phyloP scores from a whole-genome alignment of 2,797 vertebrate genomes.

The Platyrinchus mystaceus region DNA sequence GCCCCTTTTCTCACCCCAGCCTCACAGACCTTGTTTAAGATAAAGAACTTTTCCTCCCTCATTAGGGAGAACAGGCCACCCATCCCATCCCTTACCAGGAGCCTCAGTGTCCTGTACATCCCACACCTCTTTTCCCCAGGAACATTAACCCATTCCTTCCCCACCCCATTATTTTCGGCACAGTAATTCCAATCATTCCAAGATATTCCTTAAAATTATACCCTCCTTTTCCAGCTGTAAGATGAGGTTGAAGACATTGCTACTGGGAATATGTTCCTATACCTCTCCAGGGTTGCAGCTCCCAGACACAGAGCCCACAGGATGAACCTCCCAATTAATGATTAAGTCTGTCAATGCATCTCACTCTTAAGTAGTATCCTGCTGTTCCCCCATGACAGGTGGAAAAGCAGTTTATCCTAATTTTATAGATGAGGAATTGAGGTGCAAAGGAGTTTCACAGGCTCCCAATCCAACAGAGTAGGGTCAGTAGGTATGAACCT shows the following conservation, averaged over 20 bases:
- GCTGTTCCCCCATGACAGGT: not conserved
- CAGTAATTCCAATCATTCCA: not conserved
- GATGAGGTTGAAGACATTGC: not conserved
- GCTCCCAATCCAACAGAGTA: not conserved
- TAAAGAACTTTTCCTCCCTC: not conserved
- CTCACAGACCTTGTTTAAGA: not conserved
- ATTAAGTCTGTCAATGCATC: not conserved
- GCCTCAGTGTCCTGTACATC: not conserved
- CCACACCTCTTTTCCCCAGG: not conserved
- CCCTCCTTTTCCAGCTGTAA: not conserved
- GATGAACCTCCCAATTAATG: not conserved
- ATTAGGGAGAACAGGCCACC: not conserved
- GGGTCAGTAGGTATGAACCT: not conserved
- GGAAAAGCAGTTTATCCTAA: not conserved
- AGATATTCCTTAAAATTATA: not conserved
- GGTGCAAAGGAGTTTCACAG: not conserved
- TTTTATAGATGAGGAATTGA: not conserved
- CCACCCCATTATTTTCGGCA: not conserved
- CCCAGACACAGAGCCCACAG: not conserved
- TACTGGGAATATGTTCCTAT: accelerated
- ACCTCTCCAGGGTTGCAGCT: accelerated
- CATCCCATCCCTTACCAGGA: not conserved
- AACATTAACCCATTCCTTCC: not conserved
- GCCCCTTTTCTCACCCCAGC: not conserved
- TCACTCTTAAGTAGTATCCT: not conserved